phyloP scores from a whole-genome alignment of 2,888 invertebrate species.

The Leucophenga maculata region DNA sequence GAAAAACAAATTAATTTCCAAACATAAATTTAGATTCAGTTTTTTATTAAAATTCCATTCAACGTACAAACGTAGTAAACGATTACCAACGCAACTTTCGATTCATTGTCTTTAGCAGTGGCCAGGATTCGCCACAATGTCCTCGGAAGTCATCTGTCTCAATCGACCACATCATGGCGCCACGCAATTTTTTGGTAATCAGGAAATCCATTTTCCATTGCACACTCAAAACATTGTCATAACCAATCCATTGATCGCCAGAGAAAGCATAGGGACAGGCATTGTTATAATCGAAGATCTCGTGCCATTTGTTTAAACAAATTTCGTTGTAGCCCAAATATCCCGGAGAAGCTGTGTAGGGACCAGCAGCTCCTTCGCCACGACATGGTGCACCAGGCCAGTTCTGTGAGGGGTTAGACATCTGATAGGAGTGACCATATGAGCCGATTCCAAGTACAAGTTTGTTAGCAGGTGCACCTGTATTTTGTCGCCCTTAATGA shows the following conservation, averaged over 20 bases:
- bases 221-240: constrained; percentile 87
- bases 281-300: constrained; percentile 72
- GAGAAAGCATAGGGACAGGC: constrained; percentile 83
- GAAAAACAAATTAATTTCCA: too few relatives aligned
- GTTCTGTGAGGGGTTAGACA: constrained; percentile 74
- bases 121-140: constrained; percentile 78
- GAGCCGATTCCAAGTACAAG: constrained; percentile 89
- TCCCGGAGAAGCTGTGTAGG: constrained; percentile 77
- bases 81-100: constrained; percentile 54
- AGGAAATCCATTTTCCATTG: constrained; percentile 87
- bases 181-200: constrained; percentile 84
- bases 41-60: too few relatives aligned
- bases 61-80: neutral
- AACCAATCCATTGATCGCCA: constrained; percentile 93
- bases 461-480: constrained; percentile 79
- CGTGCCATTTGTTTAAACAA: constrained; percentile 72
- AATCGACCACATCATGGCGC: constrained; percentile 78
- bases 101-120: constrained; percentile 74
- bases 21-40: too few relatives aligned
- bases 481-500: neutral
- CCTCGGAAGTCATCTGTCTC: constrained; percentile 95
- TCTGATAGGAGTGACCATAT: constrained; percentile 86
- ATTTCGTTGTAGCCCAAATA: constrained; percentile 81
- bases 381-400: constrained; percentile 51
- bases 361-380: constrained; percentile 61